These are phyloP conservation scores for Heterochromis multidens DNA, from an alignment of 2,113 vertebrate genomes.

Conservation along the genomic window DNA sequence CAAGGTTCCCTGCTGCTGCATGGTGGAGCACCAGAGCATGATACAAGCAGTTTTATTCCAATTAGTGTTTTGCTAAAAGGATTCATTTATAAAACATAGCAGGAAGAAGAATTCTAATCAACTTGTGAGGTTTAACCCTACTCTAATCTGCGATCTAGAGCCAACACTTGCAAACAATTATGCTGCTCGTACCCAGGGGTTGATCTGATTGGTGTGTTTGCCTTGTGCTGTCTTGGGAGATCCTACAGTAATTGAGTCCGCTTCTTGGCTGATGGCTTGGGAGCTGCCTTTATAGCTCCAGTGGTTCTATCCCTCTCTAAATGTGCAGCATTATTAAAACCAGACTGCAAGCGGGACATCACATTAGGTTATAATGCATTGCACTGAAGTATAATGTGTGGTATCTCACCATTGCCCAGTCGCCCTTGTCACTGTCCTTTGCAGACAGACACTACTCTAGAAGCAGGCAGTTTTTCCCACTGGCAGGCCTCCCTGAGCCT, in stretches of 20 bases:
- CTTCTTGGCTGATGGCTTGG: conserved; percentile 47
- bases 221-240: conserved; percentile 53
- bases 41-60: background rate
- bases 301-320: conserved; percentile 24
- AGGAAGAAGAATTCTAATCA: conserved; percentile 50
- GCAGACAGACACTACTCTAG: conserved; percentile 48
- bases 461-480: conserved; percentile 38
- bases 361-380: conserved; percentile 20
- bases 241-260: conserved; percentile 50
- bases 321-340: conserved; percentile 51
- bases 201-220: conserved; percentile 68
- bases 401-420: conserved; percentile 28
- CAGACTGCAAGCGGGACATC: conserved; percentile 33
- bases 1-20: conserved; percentile 18
- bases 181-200: conserved; percentile 32
- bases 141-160: conserved; percentile 25
- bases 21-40: background rate
- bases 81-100: conserved; percentile 38
- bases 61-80: conserved; percentile 42
- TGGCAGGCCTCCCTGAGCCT: conserved; percentile 48
- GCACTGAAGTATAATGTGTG: conserved; percentile 41
- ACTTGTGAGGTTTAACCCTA: conserved; percentile 40
- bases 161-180: conserved; percentile 69
- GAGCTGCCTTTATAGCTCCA: conserved; percentile 38
- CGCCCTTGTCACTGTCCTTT: conserved; percentile 48